Conservation (phyloP, 2,113 vertebrate genomes). For the Isichthys henryi region DNA sequence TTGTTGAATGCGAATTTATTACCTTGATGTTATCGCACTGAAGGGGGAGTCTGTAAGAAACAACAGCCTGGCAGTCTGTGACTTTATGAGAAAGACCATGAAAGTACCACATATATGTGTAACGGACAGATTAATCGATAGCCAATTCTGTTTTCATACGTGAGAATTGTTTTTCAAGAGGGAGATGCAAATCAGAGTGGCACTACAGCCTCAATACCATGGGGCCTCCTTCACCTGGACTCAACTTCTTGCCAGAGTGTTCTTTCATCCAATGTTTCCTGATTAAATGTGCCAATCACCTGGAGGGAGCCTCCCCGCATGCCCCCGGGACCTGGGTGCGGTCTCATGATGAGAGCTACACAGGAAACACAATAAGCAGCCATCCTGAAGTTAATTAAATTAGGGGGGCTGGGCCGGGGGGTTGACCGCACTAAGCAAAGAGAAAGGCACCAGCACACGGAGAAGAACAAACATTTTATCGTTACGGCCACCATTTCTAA, state of each 20-base stretch:
- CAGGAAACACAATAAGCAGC: constrained; percentile 24
- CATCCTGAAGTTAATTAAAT: constrained; percentile 11
- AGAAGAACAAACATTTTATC: neutral
- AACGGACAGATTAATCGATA: neutral
- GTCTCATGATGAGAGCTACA: neutral
- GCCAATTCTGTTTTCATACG: neutral
- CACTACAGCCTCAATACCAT: neutral
- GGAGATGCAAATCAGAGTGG: neutral
- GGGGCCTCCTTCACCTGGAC: neutral
- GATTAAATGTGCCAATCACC: constrained; percentile 6
- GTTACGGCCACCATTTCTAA: neutral
- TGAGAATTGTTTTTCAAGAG: neutral
- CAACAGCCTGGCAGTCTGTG: neutral
- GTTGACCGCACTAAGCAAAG: neutral
- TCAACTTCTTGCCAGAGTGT: neutral
- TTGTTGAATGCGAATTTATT: neutral
- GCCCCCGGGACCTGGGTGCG: constrained; percentile 16
- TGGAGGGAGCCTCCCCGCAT: neutral
- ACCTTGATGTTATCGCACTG: neutral
- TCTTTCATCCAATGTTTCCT: neutral
- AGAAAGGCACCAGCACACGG: neutral
- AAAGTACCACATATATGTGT: neutral
- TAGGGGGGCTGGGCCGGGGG: neutral
- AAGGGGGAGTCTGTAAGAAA: neutral
- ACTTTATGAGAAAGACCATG: neutral